Evolutionary conservation across 2,113 vertebrate species (phyloP).

Genomic region (Actenoides lindsayi): DNA sequence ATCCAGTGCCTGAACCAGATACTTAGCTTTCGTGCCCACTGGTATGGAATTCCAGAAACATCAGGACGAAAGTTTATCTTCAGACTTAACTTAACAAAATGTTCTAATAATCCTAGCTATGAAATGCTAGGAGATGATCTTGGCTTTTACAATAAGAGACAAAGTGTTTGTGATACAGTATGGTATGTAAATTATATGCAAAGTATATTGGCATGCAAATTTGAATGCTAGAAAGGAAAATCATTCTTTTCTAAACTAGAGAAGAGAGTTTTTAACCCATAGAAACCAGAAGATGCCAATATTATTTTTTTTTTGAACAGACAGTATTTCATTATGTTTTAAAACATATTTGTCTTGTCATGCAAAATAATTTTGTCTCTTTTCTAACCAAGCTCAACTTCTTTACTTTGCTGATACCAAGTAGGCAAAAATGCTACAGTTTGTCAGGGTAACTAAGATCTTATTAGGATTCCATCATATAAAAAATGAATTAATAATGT

Average conservation of each 20-base stretch:
- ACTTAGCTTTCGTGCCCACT: not conserved
- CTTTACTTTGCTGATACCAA: not conserved
- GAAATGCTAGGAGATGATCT: slow-evolving; percentile 40
- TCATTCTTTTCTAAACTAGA: slow-evolving; percentile 36
- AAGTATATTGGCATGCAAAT: slow-evolving; percentile 59
- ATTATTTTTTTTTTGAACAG: not conserved
- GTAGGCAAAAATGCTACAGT: not conserved
- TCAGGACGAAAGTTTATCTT: slow-evolving; percentile 33
- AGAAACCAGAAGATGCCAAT: not conserved
- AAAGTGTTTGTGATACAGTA: slow-evolving; percentile 12
- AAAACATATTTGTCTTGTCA: not conserved
- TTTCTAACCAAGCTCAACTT: not conserved
- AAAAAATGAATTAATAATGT: not conserved
- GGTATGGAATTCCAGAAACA: slow-evolving; percentile 10
- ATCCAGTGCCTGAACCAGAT: not conserved
- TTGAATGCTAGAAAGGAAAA: slow-evolving; percentile 47
- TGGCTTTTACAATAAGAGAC: slow-evolving; percentile 41
- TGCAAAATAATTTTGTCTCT: not conserved
- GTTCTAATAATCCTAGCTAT: slow-evolving; percentile 53
- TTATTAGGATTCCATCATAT: not conserved
- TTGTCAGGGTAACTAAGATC: not conserved
- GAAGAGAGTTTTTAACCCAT: not conserved
- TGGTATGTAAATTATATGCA: slow-evolving; percentile 62
- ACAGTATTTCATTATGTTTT: not conserved
- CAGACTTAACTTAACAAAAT: slow-evolving; percentile 54